These are phyloP conservation scores for Cavia porcellus DNA, from an alignment of 2,113 vertebrate species.

Conservation along the genomic window DNA sequence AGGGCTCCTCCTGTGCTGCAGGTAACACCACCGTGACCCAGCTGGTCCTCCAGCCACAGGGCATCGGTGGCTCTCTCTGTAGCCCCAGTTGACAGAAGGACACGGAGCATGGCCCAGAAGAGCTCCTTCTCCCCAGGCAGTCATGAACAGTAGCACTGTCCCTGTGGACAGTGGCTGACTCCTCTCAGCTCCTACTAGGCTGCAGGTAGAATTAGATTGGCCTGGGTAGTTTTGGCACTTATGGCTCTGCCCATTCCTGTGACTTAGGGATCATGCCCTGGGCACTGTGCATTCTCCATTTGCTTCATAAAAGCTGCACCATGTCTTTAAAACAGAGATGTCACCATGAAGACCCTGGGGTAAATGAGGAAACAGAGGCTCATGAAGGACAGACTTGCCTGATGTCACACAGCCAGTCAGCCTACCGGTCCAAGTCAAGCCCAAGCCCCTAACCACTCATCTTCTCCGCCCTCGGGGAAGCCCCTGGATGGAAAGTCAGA, in stretches of 20 bases:
- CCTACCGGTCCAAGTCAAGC: not conserved
- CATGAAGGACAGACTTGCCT: not conserved
- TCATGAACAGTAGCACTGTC: too few species aligned
- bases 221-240: not conserved
- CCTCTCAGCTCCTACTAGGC: not conserved
- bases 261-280: not conserved
- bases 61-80: not conserved
- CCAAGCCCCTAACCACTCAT: too few species aligned
- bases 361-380: not conserved
- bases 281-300: not conserved
- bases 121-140: not conserved
- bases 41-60: accelerated
- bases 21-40: not conserved
- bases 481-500: not conserved
- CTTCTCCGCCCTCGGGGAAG: not conserved
- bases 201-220: not conserved
- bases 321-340: not conserved
- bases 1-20: not conserved
- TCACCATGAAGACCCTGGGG: not conserved
- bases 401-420: not conserved
- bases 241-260: not conserved
- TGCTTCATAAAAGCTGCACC: not conserved
- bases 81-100: not conserved
- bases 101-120: not conserved
- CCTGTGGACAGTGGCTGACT: not conserved